These are phyloP conservation scores for Botrylloides violaceus DNA, from an alignment of 23 tunicate species.

Conservation along the genomic window DNA sequence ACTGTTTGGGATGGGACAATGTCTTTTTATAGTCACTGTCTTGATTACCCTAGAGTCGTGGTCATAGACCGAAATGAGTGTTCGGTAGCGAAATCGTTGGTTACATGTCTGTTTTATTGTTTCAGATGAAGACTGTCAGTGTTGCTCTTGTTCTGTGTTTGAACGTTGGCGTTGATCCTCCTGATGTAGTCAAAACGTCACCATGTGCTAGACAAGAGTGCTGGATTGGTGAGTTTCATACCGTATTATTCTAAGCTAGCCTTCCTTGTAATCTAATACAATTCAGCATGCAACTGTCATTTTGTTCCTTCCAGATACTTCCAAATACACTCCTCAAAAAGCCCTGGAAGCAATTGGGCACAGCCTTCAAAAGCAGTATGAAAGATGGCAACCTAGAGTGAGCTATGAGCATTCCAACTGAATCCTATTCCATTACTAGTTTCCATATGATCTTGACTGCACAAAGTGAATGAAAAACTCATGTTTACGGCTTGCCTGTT, in stretches of 20 bases:
- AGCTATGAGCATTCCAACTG: too few species aligned
- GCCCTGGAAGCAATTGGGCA: constrained; percentile 71
- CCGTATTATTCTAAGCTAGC: too few species aligned
- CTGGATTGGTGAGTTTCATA: constrained; percentile 68
- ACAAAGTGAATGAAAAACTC: too few species aligned
- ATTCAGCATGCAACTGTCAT: too few species aligned
- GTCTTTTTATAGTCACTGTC: background rate
- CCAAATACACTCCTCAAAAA: constrained; percentile 74
- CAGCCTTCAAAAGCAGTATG: constrained; percentile 71
- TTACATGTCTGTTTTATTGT: background rate
- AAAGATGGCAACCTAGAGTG: constrained; percentile 92
- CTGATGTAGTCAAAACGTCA: constrained; percentile 88
- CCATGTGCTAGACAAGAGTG: constrained; percentile 97
- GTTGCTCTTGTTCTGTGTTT: constrained; percentile 90
- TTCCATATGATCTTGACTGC: too few species aligned
- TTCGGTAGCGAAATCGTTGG: background rate
- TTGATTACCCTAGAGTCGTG: background rate
- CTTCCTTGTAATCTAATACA: too few species aligned
- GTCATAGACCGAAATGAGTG: background rate
- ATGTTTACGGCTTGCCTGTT: too few species aligned
- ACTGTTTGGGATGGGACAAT: background rate
- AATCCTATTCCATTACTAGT: too few species aligned
- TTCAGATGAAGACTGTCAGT: constrained; percentile 94
- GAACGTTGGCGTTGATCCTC: constrained; percentile 96
- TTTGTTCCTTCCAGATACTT: constrained; percentile 30